phyloP scores from a whole-genome alignment of 2,888 invertebrate genomes.

The Prosapia bicincta region DNA sequence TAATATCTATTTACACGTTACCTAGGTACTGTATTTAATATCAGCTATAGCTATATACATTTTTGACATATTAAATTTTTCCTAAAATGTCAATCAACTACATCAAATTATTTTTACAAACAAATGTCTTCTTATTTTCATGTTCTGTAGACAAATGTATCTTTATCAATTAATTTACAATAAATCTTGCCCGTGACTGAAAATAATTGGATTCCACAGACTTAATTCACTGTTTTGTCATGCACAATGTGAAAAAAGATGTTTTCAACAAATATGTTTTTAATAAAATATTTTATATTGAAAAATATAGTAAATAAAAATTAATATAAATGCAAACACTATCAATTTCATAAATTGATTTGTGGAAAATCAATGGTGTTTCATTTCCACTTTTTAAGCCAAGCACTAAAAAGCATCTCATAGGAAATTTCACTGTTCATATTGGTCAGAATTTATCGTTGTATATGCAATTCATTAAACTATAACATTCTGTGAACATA shows the following conservation, averaged over 20 bases:
- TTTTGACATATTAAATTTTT: slow-evolving; percentile 7
- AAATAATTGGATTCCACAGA: background rate
- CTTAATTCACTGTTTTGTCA: background rate
- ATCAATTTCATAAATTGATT: background rate
- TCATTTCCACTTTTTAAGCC: background rate
- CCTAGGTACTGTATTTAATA: slow-evolving; percentile 4
- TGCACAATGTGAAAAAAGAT: background rate
- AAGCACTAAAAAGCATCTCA: background rate
- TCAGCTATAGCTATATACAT: slow-evolving; percentile 30
- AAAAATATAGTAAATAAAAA: background rate
- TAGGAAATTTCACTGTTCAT: background rate
- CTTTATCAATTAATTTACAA: background rate
- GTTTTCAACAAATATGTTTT: background rate
- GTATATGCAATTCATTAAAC: background rate
- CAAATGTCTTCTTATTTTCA: background rate
- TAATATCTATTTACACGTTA: slow-evolving; percentile 3
- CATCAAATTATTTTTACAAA: background rate
- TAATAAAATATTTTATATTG: too few relatives aligned
- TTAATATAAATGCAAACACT: background rate
- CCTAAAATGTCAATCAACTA: slow-evolving; percentile 3
- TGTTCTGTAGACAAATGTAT: background rate
- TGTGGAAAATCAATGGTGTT: background rate
- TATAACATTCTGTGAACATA: background rate
- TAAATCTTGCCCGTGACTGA: background rate
- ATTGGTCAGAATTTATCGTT: background rate